Evolutionary conservation across 2,888 invertebrate species (phyloP), one percentile per base, ranked within the genome.

Genomic region (Schrankia costaestrigalis): DNA sequence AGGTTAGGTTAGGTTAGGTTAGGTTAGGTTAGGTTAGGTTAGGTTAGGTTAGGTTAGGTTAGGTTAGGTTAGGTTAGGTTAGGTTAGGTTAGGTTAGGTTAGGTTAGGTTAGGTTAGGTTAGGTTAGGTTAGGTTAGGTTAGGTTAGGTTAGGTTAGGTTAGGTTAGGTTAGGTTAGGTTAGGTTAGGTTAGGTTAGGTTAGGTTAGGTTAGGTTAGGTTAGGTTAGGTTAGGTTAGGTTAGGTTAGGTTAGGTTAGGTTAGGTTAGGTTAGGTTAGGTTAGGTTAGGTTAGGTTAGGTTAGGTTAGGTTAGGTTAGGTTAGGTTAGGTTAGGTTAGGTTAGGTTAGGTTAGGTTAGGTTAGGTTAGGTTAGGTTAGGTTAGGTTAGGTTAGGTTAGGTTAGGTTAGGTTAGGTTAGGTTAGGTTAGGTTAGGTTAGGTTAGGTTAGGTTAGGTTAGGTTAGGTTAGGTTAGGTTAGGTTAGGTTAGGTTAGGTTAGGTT

Each of bases 401-500:
- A 30, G 30, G 35, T 28, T 32, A 37, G 37, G 32, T 31, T 37
- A 31, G 37, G 36, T 36, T 36, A 36, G 36, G 36, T 36, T 36
- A 29, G 36, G 36, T 36, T 36, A 29, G 36, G 36, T 36, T 36
- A 36, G 35, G 36, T 36, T 36, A 36, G 36, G 36, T 36, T 36
- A 36, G 36, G 36, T 36, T 36, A 36, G 36, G 36, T 36, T 36
- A 36, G 36, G 36, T 36, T 36, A 36, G 36, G 36, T 36, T 36
- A 36, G 36, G 36, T 36, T 36, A 36, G 36, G 36, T 36, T 36
- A 36, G 36, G 33, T 36, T 36, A 36, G 36, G 36, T 28, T 33
- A 37, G 36, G 41, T 36, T 41, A 41, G 41, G 41, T 41, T 41
- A 41, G 41, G 41, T 41, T 41, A 41, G 41, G 31, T 40, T 41